Evolutionary conservation across 2,888 invertebrate genomes (phyloP).

Genomic region (Zele albiditarsus): DNA sequence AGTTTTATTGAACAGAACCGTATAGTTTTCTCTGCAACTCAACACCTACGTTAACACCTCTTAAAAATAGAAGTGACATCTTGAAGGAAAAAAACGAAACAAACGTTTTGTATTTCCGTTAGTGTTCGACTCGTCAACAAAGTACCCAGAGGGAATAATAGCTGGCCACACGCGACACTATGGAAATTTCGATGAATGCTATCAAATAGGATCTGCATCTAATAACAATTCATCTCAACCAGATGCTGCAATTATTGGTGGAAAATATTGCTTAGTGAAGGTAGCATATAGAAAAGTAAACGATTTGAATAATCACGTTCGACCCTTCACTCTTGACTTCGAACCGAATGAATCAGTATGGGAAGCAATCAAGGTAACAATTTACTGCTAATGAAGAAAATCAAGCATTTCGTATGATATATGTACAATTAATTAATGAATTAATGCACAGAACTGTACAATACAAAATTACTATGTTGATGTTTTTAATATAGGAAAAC

Average conservation of each 20-base stretch:
- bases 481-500: constrained; percentile 54
- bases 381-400: background rate
- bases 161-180: constrained; percentile 61
- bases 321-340: constrained; percentile 52
- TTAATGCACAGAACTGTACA: background rate
- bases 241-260: constrained; percentile 49
- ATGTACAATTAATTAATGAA: background rate
- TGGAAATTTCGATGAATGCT: constrained; percentile 66
- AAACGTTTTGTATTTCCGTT: background rate
- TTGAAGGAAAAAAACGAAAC: background rate
- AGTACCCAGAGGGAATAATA: constrained; percentile 62
- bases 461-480: background rate
- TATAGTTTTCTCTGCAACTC: too few relatives aligned
- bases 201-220: constrained; percentile 52
- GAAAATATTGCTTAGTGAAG: constrained; percentile 61
- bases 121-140: constrained; percentile 66
- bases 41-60: too few relatives aligned
- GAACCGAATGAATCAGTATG: constrained; percentile 60
- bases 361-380: constrained; percentile 59
- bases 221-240: constrained; percentile 13
- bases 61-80: background rate
- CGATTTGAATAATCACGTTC: constrained; percentile 30
- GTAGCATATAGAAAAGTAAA: constrained; percentile 54
- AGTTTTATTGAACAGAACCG: too few relatives aligned
- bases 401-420: background rate